Percentiles rank a stretch among this genome's conserved stretches.
Conservation (phyloP, 2,113 vertebrate species). For the Porphyrio hochstetteri region DNA sequence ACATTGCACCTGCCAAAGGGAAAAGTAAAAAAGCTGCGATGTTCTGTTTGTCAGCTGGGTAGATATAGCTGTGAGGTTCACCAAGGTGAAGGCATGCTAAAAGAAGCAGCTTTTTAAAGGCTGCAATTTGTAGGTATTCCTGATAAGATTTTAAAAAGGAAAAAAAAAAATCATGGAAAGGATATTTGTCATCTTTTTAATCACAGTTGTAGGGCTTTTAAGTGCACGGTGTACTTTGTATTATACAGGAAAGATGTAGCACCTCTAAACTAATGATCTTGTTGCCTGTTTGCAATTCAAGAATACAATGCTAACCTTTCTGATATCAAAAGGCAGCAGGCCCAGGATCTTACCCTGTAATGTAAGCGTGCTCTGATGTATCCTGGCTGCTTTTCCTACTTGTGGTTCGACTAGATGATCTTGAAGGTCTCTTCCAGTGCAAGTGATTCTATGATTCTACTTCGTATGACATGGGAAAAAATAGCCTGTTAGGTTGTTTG, state of each 20-base stretch:
- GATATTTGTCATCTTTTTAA: background rate
- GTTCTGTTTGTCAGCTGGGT: background rate
- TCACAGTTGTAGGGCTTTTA: background rate
- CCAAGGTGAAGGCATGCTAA: background rate
- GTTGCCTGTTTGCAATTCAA: background rate
- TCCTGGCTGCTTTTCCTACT: background rate
- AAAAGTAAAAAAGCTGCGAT: background rate
- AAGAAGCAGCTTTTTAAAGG: background rate
- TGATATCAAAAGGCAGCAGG: background rate
- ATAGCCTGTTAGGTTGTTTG: too few species aligned
- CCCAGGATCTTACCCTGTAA: background rate
- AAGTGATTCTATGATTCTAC: background rate
- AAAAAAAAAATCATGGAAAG: background rate
- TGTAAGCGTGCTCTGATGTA: background rate
- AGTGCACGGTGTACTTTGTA: background rate
- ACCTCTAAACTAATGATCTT: background rate
- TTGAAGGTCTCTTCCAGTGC: too few species aligned
- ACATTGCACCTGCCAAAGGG: background rate
- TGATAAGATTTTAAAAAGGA: background rate
- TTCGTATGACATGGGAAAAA: background rate
- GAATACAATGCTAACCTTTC: background rate
- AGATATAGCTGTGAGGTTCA: background rate
- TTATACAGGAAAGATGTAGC: background rate
- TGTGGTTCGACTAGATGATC: background rate
- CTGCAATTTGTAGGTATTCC: background rate